Evolutionary conservation across 2,113 vertebrate species (phyloP), one percentile per base, ranked within the genome.

Genomic region (Speoplatyrhinus poulsoni): DNA sequence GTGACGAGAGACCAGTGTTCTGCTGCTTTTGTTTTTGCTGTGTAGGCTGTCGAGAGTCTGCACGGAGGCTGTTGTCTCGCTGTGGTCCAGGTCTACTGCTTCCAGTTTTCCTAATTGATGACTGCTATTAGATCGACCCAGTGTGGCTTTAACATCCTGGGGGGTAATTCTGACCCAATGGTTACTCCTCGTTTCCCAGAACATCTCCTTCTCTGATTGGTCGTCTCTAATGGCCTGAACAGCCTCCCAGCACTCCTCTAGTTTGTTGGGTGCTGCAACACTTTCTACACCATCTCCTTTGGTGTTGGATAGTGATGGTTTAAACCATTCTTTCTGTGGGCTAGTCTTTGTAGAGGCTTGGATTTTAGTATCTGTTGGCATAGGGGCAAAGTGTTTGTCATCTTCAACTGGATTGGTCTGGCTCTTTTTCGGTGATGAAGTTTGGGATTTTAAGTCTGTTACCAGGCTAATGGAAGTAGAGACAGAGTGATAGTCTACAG

Each of bases 81-180:
- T 53, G 8, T 54, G 62, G 13, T 41, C 50, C n/a, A 62, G 65
- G 13, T 49, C 57, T 16, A 67, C 33, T 54, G 82, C 26, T 55
- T 64, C 73, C 0, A 12, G 0, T 36, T 58, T 33, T 62, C 57
- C 53, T 12, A 60, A 50, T 41, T 10, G 54, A 16, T 5, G 48
- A 10, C 5, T 36, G 12, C 1, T 5, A 47, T 73, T 72, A 1
- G 15, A n/a, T 48, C 79, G 58, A 13, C 62, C 70, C 49, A 88
- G 76, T 1, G 53, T 67, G 46, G 75, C 54, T 69, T 73, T 81
- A 13, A 74, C 75, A 12, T 80, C 74, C 66, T 83, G 81, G 13
- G 88, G 60, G 2, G 73, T 81, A 1, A 85, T 71, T 47, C 53
- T 73, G 50, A 47, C 13, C 46, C 32, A 75, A 49, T 49, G 75